Conservation (phyloP, 2,888 invertebrate species). For the Panopea generosa region DNA sequence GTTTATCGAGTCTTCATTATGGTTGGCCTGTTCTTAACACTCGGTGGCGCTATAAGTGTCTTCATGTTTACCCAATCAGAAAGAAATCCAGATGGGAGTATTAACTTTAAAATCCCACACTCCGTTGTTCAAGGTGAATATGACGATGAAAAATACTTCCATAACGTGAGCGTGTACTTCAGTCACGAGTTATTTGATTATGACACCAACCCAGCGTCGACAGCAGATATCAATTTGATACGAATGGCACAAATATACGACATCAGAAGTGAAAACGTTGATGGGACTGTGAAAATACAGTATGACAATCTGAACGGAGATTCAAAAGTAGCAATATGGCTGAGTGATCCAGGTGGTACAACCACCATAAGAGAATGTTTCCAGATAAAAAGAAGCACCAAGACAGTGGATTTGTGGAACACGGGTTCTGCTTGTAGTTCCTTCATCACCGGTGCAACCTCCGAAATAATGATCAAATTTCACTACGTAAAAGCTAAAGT, state of each 20-base stretch:
- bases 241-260: constrained; percentile 64
- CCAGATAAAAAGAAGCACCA: constrained; percentile 43
- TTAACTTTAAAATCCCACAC: constrained; percentile 74
- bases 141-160: constrained; percentile 77
- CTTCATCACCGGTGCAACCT: constrained; percentile 35
- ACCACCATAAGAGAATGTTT: constrained; percentile 66
- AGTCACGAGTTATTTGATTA: constrained; percentile 70
- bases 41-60: constrained; percentile 68
- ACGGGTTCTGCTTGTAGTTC: constrained; percentile 29
- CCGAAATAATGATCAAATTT: constrained; percentile 66
- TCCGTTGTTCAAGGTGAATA: constrained; percentile 70
- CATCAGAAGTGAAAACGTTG: constrained; percentile 41
- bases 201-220: constrained; percentile 5
- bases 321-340: constrained; percentile 59
- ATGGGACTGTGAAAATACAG: constrained; percentile 56
- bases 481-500: constrained; percentile 62
- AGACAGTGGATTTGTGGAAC: constrained; percentile 24
- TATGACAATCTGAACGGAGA: constrained; percentile 50
- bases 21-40: constrained; percentile 71
- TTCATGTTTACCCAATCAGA: constrained; percentile 77
- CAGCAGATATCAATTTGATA: constrained; percentile 63
- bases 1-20: constrained; percentile 72
- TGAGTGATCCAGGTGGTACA: constrained; percentile 36
- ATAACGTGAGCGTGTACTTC: constrained; percentile 75
- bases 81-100: constrained; percentile 66